Evolutionary conservation across 2,888 invertebrate species (phyloP), one percentile per base, ranked within the genome.

Genomic region (Eristalinus aeneus): DNA sequence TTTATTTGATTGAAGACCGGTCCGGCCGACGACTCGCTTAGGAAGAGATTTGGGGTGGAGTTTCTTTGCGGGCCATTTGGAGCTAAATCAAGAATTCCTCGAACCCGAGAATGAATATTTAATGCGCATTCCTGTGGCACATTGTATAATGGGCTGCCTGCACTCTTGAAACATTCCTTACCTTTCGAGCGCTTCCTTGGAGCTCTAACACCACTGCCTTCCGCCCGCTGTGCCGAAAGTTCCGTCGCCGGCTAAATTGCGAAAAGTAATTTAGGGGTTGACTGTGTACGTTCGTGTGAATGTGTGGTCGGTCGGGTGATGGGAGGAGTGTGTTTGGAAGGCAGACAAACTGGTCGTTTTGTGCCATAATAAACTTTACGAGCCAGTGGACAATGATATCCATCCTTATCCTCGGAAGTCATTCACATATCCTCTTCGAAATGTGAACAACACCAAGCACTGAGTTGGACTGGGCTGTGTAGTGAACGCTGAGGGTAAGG

Each of bases 381-480:
- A 86, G 65, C 86, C 82, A 82, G 86, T 86, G 86, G 86, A 86
- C 86, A 86, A 86, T 86, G 86, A 86, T 86, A 86, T 86, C 86
- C 82, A 86, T 86, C 86, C 82, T 81, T 82, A 82, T 73, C 64
- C 82, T 82, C 86, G 86, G 82, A 86, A 86, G 86, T 86, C 82
- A 77, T 86, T 86, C 86, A 86, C 86, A 86, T 86, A 86, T 82
- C 82, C 86, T 86, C 74, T 77, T 31, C 71, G 74, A 86, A 86
- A 77, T 82, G 80, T 76, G 84, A 85, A 84, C 84, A 84, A 84
- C 80, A 81, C 58, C 81, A 58, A 67, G 58, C 20, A 27, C 27
- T 27, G 2, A 80, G 71, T 46, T 46, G 46, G 54, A 36, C 22
- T 54, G 36, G 75, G 22, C 67, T 46, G 53, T 46, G n/a, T n/a